Conservation (phyloP, 2,888 invertebrate genomes). For the Lordiphosa andalusiaca region DNA sequence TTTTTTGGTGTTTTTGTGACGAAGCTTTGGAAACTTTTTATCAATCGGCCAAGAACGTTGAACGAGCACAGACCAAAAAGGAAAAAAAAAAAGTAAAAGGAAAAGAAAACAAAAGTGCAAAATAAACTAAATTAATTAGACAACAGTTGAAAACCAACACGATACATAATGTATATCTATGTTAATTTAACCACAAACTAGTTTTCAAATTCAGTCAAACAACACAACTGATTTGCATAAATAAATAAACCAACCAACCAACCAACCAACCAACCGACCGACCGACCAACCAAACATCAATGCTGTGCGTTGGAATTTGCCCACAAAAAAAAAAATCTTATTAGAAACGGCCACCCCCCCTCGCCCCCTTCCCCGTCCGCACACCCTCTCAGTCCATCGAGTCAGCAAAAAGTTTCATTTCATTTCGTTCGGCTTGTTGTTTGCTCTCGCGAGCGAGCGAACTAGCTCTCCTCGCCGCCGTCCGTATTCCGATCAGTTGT, state of each 20-base stretch:
- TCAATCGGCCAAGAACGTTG: constrained; percentile 81
- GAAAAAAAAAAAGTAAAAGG: constrained; percentile 30
- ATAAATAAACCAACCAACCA: constrained; percentile 59
- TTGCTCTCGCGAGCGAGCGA: too few relatives aligned
- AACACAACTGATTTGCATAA: constrained; percentile 52
- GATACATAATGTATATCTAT: constrained; percentile 23
- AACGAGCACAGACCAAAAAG: constrained; percentile 61
- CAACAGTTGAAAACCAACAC: constrained; percentile 32
- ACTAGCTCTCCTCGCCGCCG: constrained; percentile 9
- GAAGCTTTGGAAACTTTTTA: constrained; percentile 77
- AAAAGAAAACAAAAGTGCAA: constrained; percentile 26
- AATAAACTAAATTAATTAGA: constrained; percentile 32
- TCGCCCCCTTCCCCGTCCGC: constrained; percentile 6
- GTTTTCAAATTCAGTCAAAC: constrained; percentile 46
- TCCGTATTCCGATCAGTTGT: constrained; percentile 59
- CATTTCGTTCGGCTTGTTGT: too few relatives aligned
- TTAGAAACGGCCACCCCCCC: constrained; percentile 17
- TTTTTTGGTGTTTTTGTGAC: constrained; percentile 46
- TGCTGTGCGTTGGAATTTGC: constrained; percentile 58
- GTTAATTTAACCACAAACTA: constrained; percentile 42
- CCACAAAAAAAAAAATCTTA: constrained; percentile 46
- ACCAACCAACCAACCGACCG: constrained; percentile 46
- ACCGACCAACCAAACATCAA: constrained; percentile 48
- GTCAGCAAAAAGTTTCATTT: too few relatives aligned
- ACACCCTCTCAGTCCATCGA: too few relatives aligned